These are phyloP conservation scores for Torymus auratus DNA, from an alignment of 2,888 invertebrate species.

Conservation along the genomic window DNA sequence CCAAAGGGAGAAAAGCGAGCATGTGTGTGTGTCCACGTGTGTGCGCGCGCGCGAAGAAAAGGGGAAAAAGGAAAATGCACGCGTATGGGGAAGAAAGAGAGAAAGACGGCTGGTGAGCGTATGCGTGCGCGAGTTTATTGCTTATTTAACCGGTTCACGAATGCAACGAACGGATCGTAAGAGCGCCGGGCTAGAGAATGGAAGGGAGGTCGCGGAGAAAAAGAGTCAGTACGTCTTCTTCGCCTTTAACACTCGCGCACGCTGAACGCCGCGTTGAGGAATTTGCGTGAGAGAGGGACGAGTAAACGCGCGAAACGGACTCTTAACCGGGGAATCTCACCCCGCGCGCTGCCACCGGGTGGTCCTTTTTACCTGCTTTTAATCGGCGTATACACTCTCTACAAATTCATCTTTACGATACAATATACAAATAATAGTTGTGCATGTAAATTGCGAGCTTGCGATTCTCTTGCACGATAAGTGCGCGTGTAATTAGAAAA, in stretches of 20 bases:
- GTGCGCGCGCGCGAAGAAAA: constrained; percentile 55
- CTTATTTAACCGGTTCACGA: constrained; percentile 67
- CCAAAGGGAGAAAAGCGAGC: constrained; percentile 58
- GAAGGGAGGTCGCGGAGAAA: constrained; percentile 8
- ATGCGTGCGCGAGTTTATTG: constrained; percentile 52
- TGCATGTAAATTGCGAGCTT: neutral
- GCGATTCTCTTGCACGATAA: neutral
- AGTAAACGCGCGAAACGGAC: constrained; percentile 30
- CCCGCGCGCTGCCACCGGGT: constrained; percentile 64
- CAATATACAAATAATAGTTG: constrained; percentile 29
- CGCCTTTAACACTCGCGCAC: constrained; percentile 33
- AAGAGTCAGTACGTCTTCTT: constrained; percentile 42
- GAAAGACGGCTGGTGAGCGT: constrained; percentile 50
- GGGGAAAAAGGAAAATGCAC: constrained; percentile 53
- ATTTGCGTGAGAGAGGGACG: constrained; percentile 46
- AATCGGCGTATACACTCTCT: constrained; percentile 23
- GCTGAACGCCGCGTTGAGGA: constrained; percentile 58
- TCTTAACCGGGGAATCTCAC: constrained; percentile 54
- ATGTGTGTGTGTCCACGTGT: constrained; percentile 7
- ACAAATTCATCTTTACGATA: neutral
- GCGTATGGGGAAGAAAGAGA: neutral
- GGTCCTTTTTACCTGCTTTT: constrained; percentile 63
- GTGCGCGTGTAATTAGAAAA: too few species aligned
- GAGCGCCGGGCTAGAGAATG: constrained; percentile 12
- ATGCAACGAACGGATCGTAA: constrained; percentile 55